A percentile compares a stretch with the other conserved stretches of the same genome.
Evolutionary conservation across 30 jellyfish, hydroid and myxozoan genomes (phyloP).

Genomic region (Catostylus mosaicus): DNA sequence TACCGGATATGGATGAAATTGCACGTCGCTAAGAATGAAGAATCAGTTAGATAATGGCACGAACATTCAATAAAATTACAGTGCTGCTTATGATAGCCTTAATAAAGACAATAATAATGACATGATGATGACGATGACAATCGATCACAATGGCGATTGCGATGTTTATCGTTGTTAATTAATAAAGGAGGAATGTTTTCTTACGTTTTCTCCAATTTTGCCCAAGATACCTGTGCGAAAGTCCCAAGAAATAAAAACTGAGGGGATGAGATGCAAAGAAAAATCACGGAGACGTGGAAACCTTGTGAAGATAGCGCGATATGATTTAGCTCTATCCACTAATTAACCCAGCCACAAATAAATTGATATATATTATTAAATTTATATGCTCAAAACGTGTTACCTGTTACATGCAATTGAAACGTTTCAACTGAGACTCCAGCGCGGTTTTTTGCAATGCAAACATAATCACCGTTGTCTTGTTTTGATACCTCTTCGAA

Average conservation of each 20-base stretch:
- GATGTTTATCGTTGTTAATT: not conserved
- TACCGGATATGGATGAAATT: slow-evolving; percentile 49
- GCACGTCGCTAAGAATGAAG: slow-evolving; percentile 76
- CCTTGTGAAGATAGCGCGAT: too few species aligned
- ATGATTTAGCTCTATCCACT: too few species aligned
- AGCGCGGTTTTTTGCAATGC: slow-evolving; percentile 85
- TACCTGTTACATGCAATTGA: slow-evolving; percentile 83
- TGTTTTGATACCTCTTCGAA: slow-evolving; percentile 62
- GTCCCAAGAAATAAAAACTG: too few species aligned
- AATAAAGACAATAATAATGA: not conserved
- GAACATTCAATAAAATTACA: not conserved
- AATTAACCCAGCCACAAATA: too few species aligned
- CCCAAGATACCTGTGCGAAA: too few species aligned
- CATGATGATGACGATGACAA: not conserved
- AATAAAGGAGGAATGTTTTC: too few species aligned
- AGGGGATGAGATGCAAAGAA: too few species aligned
- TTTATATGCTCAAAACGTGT: too few species aligned
- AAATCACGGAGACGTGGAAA: too few species aligned
- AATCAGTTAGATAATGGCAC: not conserved
- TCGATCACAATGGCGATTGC: too few species aligned
- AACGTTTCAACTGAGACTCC: slow-evolving; percentile 67
- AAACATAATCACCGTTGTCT: slow-evolving; percentile 82
- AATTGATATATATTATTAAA: too few species aligned
- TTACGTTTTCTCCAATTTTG: too few species aligned
- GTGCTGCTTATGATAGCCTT: not conserved